Conservation (phyloP, 2,888 invertebrate genomes). For the Drosophila testacea region DNA sequence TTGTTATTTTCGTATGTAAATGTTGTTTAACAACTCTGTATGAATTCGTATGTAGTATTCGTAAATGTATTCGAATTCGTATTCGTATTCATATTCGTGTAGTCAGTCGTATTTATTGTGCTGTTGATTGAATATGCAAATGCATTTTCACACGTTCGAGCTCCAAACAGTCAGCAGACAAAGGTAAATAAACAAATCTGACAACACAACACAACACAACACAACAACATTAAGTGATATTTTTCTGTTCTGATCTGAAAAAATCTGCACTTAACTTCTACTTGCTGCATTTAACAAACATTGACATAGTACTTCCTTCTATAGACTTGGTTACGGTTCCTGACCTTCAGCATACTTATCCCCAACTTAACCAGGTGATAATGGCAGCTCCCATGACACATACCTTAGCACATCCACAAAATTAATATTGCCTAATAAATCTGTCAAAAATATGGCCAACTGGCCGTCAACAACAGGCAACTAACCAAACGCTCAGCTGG, state of each 20-base stretch:
- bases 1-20: constrained; percentile 77
- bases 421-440: constrained; percentile 79
- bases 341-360: constrained; percentile 66
- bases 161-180: constrained; percentile 52
- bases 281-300: constrained; percentile 29
- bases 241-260: constrained; percentile 11
- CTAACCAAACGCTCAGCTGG: constrained; percentile 13
- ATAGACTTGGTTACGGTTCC: constrained; percentile 1
- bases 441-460: constrained; percentile 76
- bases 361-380: constrained; percentile 55
- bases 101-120: constrained; percentile 69
- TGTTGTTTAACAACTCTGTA: constrained; percentile 77
- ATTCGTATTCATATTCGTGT: constrained; percentile 36
- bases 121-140: constrained; percentile 84
- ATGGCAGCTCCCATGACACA: constrained; percentile 61
- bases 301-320: constrained; percentile 19
- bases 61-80: constrained; percentile 42
- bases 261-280: constrained; percentile 9
- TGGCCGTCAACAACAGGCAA: constrained; percentile 53
- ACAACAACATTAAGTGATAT: neutral
- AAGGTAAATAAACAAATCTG: constrained; percentile 37
- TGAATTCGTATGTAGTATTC: constrained; percentile 74
- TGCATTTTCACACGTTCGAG: constrained; percentile 82
- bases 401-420: constrained; percentile 49
- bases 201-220: constrained; percentile 4